phyloP scores from a whole-genome alignment of 2,113 vertebrate species.

The Cnemophilus loriae region DNA sequence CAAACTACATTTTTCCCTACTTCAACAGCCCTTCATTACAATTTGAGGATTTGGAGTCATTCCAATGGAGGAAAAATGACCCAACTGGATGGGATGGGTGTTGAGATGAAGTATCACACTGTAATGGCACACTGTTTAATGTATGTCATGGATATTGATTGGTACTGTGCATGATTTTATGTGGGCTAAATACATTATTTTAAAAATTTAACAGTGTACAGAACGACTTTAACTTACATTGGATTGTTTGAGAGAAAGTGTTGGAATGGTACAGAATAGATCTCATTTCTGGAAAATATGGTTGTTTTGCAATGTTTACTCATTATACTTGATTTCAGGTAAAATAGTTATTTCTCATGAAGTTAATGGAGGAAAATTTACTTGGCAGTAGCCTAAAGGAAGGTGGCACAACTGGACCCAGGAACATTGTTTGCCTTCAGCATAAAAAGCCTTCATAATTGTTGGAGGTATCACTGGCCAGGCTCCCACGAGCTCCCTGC shows the following conservation, averaged over 20 bases:
- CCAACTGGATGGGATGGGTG: background rate
- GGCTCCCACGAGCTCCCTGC: background rate
- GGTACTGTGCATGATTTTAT: background rate
- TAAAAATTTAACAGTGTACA: background rate
- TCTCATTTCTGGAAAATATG: background rate
- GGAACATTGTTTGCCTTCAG: background rate
- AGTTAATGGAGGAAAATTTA: background rate
- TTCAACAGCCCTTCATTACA: conserved; percentile 10
- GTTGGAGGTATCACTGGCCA: background rate
- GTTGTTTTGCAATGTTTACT: background rate
- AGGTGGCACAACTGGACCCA: background rate
- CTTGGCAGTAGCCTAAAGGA: background rate
- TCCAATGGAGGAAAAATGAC: background rate
- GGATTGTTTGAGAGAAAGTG: background rate
- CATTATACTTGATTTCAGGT: background rate
- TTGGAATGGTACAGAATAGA: background rate
- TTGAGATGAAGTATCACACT: background rate
- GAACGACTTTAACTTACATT: background rate
- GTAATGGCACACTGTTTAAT: background rate
- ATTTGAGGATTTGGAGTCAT: background rate
- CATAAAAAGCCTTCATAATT: background rate
- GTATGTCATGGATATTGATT: background rate
- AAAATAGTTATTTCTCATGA: background rate
- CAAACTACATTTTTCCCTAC: conserved; percentile 10
- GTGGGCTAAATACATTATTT: background rate